Conservation (phyloP, 2,113 vertebrate genomes). For the Sarotherodon lohbergeri region DNA sequence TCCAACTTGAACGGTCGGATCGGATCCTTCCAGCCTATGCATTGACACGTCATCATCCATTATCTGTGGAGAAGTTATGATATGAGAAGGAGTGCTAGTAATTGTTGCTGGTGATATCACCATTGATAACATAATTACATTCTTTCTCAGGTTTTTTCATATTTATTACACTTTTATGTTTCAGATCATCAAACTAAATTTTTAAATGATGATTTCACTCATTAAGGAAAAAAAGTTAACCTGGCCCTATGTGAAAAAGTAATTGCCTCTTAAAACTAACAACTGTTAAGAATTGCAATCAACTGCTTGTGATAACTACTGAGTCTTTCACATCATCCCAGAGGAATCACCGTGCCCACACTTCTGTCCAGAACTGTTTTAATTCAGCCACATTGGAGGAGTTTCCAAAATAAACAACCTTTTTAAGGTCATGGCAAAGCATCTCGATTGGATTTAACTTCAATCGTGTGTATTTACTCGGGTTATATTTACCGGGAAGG, state of each 20-base stretch:
- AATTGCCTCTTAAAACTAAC: not conserved
- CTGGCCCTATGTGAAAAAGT: not conserved
- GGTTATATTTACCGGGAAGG: not conserved
- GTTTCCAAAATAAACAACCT: too few species aligned
- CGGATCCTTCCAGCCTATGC: slow-evolving; percentile 84
- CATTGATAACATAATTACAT: not conserved
- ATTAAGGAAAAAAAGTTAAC: not conserved
- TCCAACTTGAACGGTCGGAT: slow-evolving; percentile 72
- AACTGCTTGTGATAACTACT: not conserved
- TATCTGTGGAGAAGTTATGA: slow-evolving; percentile 23
- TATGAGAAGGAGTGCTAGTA: not conserved
- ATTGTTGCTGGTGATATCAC: not conserved
- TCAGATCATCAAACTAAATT: not conserved
- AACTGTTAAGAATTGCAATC: not conserved
- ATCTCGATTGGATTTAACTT: not conserved
- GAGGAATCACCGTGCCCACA: not conserved
- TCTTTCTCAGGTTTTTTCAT: not conserved
- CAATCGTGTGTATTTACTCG: not conserved
- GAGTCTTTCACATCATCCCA: not conserved
- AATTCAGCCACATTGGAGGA: not conserved
- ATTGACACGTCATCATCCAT: slow-evolving; percentile 78
- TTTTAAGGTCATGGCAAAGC: not conserved
- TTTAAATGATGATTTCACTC: not conserved
- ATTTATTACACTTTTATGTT: not conserved
- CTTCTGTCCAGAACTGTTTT: not conserved